phyloP scores from a whole-genome alignment of 2,113 vertebrate species.

The Lepisosteus osseus region DNA sequence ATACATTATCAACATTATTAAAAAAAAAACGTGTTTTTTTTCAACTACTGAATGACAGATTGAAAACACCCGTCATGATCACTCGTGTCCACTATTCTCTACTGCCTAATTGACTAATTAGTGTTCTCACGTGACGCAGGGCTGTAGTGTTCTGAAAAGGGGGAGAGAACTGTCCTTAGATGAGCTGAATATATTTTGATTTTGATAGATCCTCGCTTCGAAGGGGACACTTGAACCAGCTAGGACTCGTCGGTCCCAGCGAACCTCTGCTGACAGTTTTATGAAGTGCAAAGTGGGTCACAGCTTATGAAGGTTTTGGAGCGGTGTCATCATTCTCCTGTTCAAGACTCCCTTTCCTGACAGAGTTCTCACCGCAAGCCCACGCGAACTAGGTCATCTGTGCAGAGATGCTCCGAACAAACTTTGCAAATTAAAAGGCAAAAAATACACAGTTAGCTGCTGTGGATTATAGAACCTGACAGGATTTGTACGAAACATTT shows the following conservation, averaged over 20 bases:
- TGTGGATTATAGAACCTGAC: conserved; percentile 8
- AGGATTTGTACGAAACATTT: conserved; percentile 6
- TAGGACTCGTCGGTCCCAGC: background rate
- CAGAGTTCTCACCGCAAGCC: conserved; percentile 12
- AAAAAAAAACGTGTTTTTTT: no score
- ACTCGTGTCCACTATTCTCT: no score
- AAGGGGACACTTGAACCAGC: conserved; percentile 3
- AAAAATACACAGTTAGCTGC: conserved; percentile 1
- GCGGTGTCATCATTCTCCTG: conserved; percentile 23
- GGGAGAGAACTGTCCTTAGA: no score
- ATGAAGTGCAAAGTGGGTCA: conserved; percentile 37
- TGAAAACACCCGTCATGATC: no score
- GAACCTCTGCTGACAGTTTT: conserved; percentile 19
- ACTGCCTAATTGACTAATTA: no score
- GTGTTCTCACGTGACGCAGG: background rate
- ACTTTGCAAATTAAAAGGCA: conserved; percentile 1
- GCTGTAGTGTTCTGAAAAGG: no score
- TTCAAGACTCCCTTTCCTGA: conserved; percentile 17
- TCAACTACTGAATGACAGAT: no score
- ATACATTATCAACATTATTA: no score
- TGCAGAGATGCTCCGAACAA: background rate
- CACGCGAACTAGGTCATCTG: conserved; percentile 23
- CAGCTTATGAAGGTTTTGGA: conserved; percentile 22
- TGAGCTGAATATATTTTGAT: background rate
- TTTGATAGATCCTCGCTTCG: conserved; percentile 13